Evolutionary conservation across 2,888 invertebrate species (phyloP).

Genomic region (Acrobasis consociella): DNA sequence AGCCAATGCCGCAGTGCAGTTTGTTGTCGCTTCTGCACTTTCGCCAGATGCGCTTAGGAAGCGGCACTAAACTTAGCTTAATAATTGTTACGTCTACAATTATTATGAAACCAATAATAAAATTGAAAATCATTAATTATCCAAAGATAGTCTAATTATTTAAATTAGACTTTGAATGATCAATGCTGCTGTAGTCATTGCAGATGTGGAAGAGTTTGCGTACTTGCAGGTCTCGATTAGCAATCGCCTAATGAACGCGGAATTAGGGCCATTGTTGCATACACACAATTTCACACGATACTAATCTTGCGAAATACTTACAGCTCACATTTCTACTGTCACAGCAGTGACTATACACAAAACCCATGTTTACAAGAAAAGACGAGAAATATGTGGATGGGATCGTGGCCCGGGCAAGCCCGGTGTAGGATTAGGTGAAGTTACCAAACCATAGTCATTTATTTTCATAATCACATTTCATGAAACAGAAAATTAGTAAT

Average conservation of each 20-base stretch:
- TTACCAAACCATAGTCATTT: constrained; percentile 63
- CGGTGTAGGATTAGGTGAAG: constrained; percentile 37
- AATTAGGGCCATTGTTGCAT: neutral
- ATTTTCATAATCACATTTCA: constrained; percentile 65
- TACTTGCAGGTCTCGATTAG: neutral
- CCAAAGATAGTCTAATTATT: too few relatives aligned
- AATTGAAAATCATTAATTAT: too few relatives aligned
- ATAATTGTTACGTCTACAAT: too few relatives aligned
- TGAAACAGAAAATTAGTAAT: constrained; percentile 34
- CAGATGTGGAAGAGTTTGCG: neutral
- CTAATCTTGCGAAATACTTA: too few relatives aligned
- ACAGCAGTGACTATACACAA: too few relatives aligned
- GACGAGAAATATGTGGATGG: neutral
- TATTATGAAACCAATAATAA: too few relatives aligned
- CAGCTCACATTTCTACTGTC: too few relatives aligned
- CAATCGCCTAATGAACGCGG: neutral
- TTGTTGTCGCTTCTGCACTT: too few relatives aligned
- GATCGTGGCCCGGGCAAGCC: constrained; percentile 1
- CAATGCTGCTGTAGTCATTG: constrained; percentile 10
- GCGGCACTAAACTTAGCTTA: too few relatives aligned
- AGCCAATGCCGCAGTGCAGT: too few relatives aligned
- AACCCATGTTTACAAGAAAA: too few relatives aligned
- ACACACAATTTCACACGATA: neutral
- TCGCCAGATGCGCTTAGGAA: too few relatives aligned
- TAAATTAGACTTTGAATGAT: neutral